Evolutionary conservation across 2,888 invertebrate species (phyloP), one percentile per base, ranked within the genome.

Genomic region (Dichetophora obliterata): DNA sequence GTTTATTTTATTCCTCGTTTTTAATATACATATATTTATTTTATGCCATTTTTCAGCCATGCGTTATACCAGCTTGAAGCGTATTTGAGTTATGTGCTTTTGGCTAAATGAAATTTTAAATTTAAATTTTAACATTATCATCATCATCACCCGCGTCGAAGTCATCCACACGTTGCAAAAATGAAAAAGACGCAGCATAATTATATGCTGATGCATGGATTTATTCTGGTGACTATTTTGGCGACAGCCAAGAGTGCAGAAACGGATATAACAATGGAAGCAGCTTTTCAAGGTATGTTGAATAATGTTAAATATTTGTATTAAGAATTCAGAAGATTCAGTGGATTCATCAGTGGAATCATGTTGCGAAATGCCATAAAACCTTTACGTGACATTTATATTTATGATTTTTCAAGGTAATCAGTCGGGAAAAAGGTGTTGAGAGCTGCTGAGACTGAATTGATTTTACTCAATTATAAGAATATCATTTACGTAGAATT

Each of bases 241-340:
- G 84, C 85, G 81, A 84, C 82, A 76, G 86, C 84, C 79, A 87
- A 84, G 83, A 85, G 85, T 83, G 83, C 85, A 79, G 89, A 89
- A 81, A 84, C 88, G 76, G 89, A 89, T 81, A 82, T 87, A 77
- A 86, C 85, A 72, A 86, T 91, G 83, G 92, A 92, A 85, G 92
- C 92, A 74, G 92, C 92, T 79, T 92, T 92, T 85, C 92, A 92
- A 91, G 92, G 92, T 92, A 88, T 83, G 34, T 27, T 34, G 37
- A 63, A 65, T 34, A 65, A 65, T 37, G 11, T 11, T 2, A 11
- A 3, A 43, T 43, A 37, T 43, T 43, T 43, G 43, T 43, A 43
- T 43, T 43, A 43, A 43, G 43, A 43, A 43, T 43, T 43, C 43
- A 43, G 43, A 4, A 43, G 11, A 37, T 6, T 37, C 8, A 5